Evolutionary conservation across 53 echinoderm and acorn worm genomes (phyloP).

Genomic region (Zoroaster sp.): DNA sequence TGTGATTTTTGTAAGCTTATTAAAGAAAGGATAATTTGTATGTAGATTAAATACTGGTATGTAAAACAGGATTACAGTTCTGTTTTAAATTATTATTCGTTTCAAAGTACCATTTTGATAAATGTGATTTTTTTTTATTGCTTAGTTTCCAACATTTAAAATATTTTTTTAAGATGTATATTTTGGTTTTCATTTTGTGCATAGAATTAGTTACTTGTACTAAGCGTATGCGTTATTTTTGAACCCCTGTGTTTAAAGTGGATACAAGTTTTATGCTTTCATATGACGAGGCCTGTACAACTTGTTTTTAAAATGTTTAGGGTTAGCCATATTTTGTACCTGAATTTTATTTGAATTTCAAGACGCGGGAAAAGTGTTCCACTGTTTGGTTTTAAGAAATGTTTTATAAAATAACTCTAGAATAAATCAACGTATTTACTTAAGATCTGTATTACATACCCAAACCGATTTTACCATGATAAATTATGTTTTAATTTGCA

Average conservation of each 20-base stretch:
- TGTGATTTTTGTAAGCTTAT: neutral
- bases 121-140: too few relatives aligned
- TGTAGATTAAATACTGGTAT: neutral
- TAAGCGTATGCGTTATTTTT: too few relatives aligned
- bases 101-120: neutral
- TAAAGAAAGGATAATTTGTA: neutral
- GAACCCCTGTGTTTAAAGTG: too few relatives aligned
- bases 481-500: too few relatives aligned
- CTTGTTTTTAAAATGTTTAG: neutral
- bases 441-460: too few relatives aligned
- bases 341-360: too few relatives aligned
- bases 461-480: too few relatives aligned
- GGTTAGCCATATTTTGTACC: neutral
- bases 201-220: neutral
- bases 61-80: neutral
- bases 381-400: too few relatives aligned
- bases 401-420: too few relatives aligned
- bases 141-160: neutral
- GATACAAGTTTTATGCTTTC: neutral
- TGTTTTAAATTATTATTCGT: neutral
- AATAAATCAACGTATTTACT: too few relatives aligned
- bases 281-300: too few relatives aligned
- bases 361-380: too few relatives aligned
- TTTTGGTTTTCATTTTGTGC: neutral
- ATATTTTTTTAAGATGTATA: neutral